A percentile compares a stretch with the other conserved stretches of the same genome.
Conservation (phyloP, 1,140 invertebrate genomes). For the Pseudomyrmex flavicornis region DNA sequence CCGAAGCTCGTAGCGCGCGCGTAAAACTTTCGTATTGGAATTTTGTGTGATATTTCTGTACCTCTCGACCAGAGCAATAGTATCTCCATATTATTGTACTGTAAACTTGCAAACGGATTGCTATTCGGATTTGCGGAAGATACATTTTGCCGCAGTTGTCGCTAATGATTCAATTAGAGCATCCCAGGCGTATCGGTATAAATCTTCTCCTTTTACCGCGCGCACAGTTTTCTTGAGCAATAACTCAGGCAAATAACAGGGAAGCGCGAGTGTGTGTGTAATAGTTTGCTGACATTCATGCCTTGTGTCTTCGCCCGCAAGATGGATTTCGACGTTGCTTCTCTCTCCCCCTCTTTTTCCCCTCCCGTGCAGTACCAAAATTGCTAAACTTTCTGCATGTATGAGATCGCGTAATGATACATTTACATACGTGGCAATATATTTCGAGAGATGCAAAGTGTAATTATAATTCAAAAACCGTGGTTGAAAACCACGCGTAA, state of each 20-base stretch:
- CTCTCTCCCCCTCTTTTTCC: too few relatives aligned
- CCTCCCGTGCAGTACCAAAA: neutral
- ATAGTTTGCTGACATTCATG: conserved; percentile 15
- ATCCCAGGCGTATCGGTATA: conserved; percentile 2
- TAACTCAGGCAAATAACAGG: conserved; percentile 34
- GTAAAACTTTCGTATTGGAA: too few relatives aligned
- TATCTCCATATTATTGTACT: neutral
- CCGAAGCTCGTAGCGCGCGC: too few relatives aligned
- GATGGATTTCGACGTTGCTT: conserved; percentile 14
- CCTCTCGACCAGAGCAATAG: neutral
- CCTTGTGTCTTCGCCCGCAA: neutral
- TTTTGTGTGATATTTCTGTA: too few relatives aligned
- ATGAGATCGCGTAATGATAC: conserved; percentile 6
- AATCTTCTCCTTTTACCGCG: neutral
- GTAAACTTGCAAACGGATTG: neutral
- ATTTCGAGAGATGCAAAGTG: neutral
- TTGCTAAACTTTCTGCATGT: conserved; percentile 12
- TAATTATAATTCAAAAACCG: too few relatives aligned
- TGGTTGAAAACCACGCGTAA: too few relatives aligned
- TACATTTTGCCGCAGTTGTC: neutral
- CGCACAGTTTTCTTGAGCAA: conserved; percentile 1
- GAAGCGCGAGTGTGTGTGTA: neutral
- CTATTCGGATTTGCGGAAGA: neutral
- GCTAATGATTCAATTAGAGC: conserved; percentile 18
- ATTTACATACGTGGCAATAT: neutral